phyloP scores from a whole-genome alignment of 2,888 invertebrate species.

The Chymomyza fuscimana region DNA sequence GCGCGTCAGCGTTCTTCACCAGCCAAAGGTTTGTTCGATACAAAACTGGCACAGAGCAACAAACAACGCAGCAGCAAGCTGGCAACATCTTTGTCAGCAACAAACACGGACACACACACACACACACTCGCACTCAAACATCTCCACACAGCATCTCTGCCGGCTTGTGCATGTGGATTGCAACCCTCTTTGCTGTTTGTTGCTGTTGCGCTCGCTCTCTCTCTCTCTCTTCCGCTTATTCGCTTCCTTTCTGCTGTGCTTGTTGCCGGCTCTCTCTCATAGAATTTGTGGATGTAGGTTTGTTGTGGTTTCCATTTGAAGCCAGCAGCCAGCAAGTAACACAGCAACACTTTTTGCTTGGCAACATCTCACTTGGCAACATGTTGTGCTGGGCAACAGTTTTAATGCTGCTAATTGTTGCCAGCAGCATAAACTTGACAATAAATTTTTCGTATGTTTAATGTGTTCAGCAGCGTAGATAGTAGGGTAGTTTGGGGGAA shows the following conservation, averaged over 20 bases:
- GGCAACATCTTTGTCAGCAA: background rate
- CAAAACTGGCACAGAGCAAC: conserved; percentile 27
- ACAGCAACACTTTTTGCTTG: conserved; percentile 11
- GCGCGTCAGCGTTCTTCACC: conserved; percentile 60
- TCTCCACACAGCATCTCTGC: conserved; percentile 45
- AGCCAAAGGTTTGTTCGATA: conserved; percentile 62
- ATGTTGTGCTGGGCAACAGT: conserved; percentile 26
- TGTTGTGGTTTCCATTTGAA: background rate
- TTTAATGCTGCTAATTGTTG: conserved; percentile 27
- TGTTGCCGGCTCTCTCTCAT: conserved; percentile 8
- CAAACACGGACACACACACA: background rate
- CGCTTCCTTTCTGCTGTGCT: conserved; percentile 13
- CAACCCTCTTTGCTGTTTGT: conserved; percentile 13
- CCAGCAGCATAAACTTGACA: conserved; percentile 8
- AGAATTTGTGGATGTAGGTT: conserved; percentile 12
- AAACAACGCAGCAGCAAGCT: background rate
- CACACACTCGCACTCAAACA: background rate
- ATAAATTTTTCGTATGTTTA: background rate
- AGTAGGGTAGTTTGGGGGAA: too few species aligned
- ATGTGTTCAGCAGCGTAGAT: conserved; percentile 5
- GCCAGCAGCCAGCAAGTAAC: background rate
- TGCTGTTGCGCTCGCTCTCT: too few species aligned
- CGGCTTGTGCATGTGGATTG: conserved; percentile 40
- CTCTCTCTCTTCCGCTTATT: too few species aligned
- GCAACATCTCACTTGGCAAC: conserved; percentile 18